These are phyloP conservation scores for Numenius arquata DNA, from an alignment of 2,113 vertebrate genomes.

Conservation along the genomic window DNA sequence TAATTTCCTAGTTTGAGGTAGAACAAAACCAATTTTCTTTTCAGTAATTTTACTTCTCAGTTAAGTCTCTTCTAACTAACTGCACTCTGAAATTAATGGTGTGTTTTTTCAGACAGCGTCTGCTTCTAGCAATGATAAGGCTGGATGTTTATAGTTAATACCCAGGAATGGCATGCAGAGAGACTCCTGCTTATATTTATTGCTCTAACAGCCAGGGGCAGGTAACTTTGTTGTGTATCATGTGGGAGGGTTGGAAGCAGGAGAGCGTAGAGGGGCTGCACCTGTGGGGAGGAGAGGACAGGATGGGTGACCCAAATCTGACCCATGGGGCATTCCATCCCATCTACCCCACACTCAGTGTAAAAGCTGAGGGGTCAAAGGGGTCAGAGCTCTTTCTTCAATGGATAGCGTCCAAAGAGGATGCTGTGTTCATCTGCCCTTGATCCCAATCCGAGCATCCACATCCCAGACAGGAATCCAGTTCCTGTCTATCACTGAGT, in stretches of 20 bases:
- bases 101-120: neutral
- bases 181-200: too few relatives aligned
- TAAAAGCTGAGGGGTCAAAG: neutral
- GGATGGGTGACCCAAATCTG: neutral
- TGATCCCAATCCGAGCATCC: neutral
- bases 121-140: neutral
- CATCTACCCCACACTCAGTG: neutral
- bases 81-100: neutral
- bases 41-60: neutral
- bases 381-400: neutral
- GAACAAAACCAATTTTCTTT: neutral
- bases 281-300: neutral
- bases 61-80: neutral
- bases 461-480: neutral
- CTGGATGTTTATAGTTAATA: too few relatives aligned
- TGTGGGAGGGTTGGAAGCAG: neutral
- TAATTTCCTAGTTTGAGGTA: neutral
- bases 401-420: neutral
- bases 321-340: neutral
- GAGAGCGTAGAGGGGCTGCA: neutral
- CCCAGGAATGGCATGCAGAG: neutral
- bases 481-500: neutral
- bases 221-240: neutral
- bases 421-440: neutral
- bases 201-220: neutral